A percentile compares a stretch with the other conserved stretches of the same genome.
These are phyloP conservation scores for Halcyon smyrnensis DNA, from an alignment of 2,797 vertebrate species.

Conservation along the genomic window DNA sequence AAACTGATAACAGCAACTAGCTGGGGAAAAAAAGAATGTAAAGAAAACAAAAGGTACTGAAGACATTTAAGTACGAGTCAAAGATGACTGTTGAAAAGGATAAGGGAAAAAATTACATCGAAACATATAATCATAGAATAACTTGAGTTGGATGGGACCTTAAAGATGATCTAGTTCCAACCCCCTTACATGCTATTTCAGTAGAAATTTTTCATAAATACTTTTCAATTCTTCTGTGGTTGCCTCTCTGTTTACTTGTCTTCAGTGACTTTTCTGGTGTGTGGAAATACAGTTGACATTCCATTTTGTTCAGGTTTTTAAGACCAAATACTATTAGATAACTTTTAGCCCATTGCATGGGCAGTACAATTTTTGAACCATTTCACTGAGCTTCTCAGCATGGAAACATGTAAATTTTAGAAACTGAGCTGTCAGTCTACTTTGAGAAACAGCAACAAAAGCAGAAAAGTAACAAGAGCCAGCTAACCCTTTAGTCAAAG, in stretches of 20 bases:
- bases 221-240: not conserved
- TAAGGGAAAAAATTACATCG: not conserved
- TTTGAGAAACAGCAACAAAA: constrained; percentile 45
- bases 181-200: too few relatives aligned
- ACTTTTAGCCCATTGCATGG: not conserved
- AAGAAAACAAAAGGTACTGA: not conserved
- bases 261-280: not conserved
- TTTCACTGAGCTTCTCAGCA: constrained; percentile 19
- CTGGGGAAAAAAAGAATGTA: not conserved
- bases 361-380: not conserved
- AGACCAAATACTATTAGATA: not conserved
- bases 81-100: not conserved
- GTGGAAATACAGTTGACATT: not conserved
- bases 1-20: not conserved
- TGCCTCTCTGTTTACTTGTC: not conserved
- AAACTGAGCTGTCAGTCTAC: constrained; percentile 21
- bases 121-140: too few relatives aligned
- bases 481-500: constrained; percentile 29
- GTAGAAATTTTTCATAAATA: too few relatives aligned
- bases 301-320: not conserved
- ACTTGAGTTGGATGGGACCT: too few relatives aligned
- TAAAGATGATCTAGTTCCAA: too few relatives aligned
- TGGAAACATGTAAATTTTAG: constrained; percentile 15
- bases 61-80: not conserved
- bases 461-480: constrained; percentile 39